A percentile compares a stretch with the other conserved stretches of the same genome.
Conservation (phyloP, 2,888 invertebrate species). For the Aproaerema taeniolella region DNA sequence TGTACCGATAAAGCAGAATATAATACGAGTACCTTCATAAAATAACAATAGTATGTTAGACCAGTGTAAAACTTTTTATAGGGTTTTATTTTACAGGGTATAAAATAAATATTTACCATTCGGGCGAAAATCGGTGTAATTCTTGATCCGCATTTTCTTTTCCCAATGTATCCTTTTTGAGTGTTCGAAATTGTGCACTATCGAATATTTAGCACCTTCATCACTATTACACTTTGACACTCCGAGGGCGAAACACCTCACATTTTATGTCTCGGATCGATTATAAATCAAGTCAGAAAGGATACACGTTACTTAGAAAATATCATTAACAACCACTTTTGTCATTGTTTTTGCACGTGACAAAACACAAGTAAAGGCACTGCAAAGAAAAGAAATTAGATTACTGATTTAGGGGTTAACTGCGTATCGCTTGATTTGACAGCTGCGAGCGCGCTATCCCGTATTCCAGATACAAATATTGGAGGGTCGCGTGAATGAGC, state of each 20-base stretch:
- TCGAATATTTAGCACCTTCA: constrained; percentile 54
- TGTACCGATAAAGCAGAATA: too few species aligned
- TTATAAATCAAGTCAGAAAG: constrained; percentile 59
- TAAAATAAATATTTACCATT: constrained; percentile 63
- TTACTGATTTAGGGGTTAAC: constrained; percentile 26
- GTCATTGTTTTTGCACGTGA: constrained; percentile 76
- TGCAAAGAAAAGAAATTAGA: constrained; percentile 50
- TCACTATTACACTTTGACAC: constrained; percentile 65
- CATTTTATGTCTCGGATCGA: constrained; percentile 61
- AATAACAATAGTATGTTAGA: too few species aligned
- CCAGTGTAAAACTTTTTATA: too few species aligned
- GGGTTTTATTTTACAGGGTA: too few species aligned
- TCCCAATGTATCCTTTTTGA: constrained; percentile 75
- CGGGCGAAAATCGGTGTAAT: constrained; percentile 66
- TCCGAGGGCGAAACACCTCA: constrained; percentile 53
- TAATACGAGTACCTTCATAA: too few species aligned
- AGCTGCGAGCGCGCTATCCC: constrained; percentile 71
- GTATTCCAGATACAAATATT: constrained; percentile 70
- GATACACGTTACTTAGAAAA: constrained; percentile 72
- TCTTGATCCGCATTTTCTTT: constrained; percentile 76
- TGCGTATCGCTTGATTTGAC: constrained; percentile 69
- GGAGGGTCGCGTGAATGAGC: constrained; percentile 62
- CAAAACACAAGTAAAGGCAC: constrained; percentile 77
- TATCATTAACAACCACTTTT: constrained; percentile 76
- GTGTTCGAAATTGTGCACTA: constrained; percentile 61